Percentiles rank a stretch among this genome's conserved stretches.
These are phyloP conservation scores for Tiaroga cobitis DNA, from an alignment of 2,797 vertebrate genomes.

Conservation along the genomic window DNA sequence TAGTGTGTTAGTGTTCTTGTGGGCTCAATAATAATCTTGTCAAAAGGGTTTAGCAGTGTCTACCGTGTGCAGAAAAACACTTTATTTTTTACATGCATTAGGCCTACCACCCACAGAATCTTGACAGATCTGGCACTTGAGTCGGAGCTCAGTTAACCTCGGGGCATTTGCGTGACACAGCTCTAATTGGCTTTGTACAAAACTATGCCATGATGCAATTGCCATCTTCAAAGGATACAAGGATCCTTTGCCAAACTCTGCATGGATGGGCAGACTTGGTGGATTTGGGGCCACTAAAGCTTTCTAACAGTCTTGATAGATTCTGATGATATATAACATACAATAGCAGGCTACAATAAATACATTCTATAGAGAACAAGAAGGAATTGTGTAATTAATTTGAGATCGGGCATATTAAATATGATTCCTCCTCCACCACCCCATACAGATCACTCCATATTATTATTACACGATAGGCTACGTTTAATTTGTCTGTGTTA, in stretches of 20 bases:
- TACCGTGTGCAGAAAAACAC: neutral
- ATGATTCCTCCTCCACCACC: neutral
- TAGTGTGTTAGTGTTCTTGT: neutral
- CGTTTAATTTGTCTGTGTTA: neutral
- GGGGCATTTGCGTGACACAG: conserved; percentile 39
- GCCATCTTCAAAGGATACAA: conserved; percentile 22
- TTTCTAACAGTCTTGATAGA: neutral
- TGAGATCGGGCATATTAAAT: neutral
- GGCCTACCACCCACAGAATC: conserved; percentile 40
- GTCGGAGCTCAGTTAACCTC: conserved; percentile 37
- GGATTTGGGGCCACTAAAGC: neutral
- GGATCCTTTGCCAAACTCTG: neutral
- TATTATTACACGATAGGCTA: neutral
- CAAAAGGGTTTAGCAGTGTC: conserved; percentile 4
- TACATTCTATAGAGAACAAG: neutral
- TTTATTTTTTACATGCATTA: conserved; percentile 43
- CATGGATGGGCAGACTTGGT: neutral
- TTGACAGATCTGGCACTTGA: conserved; percentile 45
- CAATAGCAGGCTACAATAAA: too few species aligned
- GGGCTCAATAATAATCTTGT: conserved; percentile 31
- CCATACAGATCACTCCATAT: neutral
- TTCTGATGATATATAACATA: neutral
- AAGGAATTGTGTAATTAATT: neutral
- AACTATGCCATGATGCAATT: conserved; percentile 41
- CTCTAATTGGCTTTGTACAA: conserved; percentile 48